phyloP scores from a whole-genome alignment of 2,113 vertebrate genomes.

The Benthochromis sp. region DNA sequence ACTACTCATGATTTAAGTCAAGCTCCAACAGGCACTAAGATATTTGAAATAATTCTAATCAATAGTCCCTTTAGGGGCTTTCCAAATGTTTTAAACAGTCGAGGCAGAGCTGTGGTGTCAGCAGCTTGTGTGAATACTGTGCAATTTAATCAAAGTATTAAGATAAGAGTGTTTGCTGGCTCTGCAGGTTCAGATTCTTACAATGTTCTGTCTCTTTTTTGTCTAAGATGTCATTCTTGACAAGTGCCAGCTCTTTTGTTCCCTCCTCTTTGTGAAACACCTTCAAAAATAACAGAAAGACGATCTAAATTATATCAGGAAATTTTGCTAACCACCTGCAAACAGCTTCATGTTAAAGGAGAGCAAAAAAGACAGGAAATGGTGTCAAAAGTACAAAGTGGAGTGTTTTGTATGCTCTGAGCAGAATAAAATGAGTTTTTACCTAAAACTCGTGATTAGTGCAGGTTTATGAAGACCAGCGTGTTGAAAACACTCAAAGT shows the following conservation, averaged over 20 bases:
- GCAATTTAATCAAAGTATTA: constrained; percentile 13
- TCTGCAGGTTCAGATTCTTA: background rate
- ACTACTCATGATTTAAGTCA: background rate
- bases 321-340: background rate
- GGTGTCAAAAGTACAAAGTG: background rate
- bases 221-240: background rate
- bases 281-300: background rate
- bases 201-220: background rate
- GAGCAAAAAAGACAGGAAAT: background rate
- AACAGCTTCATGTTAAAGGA: background rate
- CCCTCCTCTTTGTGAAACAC: background rate
- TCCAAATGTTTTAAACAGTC: background rate
- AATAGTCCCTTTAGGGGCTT: background rate
- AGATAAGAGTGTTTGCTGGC: background rate
- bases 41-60: constrained; percentile 25
- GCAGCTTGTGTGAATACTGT: background rate
- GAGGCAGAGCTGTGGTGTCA: constrained; percentile 2
- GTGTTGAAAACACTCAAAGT: background rate
- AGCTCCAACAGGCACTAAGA: background rate
- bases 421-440: background rate
- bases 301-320: background rate
- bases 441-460: background rate
- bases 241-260: background rate
- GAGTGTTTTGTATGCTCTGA: background rate
- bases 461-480: background rate